Base-by-base conservation (phyloP, 2,888 invertebrate genomes). In the Cosmorhoe ocellata region DNA sequence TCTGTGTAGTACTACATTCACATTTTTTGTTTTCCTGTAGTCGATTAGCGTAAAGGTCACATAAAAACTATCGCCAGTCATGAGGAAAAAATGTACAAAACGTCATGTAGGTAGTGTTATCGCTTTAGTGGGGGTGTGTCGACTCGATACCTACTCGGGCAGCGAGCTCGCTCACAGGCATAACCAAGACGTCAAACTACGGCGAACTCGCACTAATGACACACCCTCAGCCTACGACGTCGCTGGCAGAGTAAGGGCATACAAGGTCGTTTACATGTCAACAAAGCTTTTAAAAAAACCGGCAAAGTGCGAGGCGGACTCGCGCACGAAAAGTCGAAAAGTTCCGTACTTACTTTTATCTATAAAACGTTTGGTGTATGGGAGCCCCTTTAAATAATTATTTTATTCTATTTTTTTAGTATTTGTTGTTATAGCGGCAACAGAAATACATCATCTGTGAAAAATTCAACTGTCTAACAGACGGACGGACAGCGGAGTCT, bases 171-270 rank as follows among this genome's bases (percentile, higher is more conserved):
- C 40, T 41, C 40, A 43, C n/a, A n/a, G n/a, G n/a, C n/a, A n/a
- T 43, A 43, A 43, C 36, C 30, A 13, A 24, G 12, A 49, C 32
- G 34, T 22, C 30, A 36, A 27, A 31, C 47, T 26, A 38, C 49
- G 38, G 22, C 28, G 36, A 14, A 34, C 38, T 52, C 40, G 43
- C 42, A 43, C 43, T 39, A 48, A 56, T 49, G 75, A 69, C 75
- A 72, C 75, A 74, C 73, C 73, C 63, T 67, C 74, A 56, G 58
- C 61, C 61, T 56, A 57, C 18, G 18, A n/a, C 4, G 18, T 18
- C 18, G 61, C 61, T 53, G 54, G 49, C 44, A 45, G 43, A 53
- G 61, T 56, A 59, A 63, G 61, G 63, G 52, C 60, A 59, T 50
- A 52, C 65, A 65, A 69, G 61, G 65, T 67, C 42, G 30, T 32